phyloP scores from a whole-genome alignment of 2,797 vertebrate species.

The Oreochromis grahami region DNA sequence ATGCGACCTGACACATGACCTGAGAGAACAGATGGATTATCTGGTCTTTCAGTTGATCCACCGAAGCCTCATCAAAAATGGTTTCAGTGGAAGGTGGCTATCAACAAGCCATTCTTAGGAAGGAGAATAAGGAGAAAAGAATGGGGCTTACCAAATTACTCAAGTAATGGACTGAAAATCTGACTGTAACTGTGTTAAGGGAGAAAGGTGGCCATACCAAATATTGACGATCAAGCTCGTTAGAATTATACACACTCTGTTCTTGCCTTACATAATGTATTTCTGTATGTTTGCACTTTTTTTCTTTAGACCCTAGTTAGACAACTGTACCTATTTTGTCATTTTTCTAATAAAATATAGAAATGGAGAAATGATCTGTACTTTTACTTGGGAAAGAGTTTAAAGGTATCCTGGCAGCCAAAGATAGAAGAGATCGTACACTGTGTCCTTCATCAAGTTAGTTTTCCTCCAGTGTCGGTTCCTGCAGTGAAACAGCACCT shows the following conservation, averaged over 20 bases:
- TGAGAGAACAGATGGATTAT: not conserved
- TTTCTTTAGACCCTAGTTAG: not conserved
- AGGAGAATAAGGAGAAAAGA: not conserved
- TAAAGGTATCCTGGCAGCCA: not conserved
- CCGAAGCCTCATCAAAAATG: not conserved
- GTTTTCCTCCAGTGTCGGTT: not conserved
- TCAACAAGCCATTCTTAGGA: not conserved
- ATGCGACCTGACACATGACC: not conserved
- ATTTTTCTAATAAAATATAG: not conserved
- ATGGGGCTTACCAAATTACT: not conserved
- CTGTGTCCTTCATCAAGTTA: not conserved
- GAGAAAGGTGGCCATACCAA: not conserved
- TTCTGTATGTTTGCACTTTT: not conserved
- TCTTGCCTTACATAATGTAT: not conserved
- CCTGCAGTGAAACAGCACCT: constrained; percentile 20
- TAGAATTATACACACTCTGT: not conserved
- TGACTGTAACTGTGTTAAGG: not conserved
- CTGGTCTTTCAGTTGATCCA: not conserved
- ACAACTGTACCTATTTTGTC: not conserved
- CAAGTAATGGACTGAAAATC: not conserved
- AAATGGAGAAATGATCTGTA: not conserved
- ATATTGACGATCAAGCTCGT: not conserved
- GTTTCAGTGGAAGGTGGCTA: not conserved
- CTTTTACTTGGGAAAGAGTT: not conserved
- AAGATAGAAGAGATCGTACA: not conserved